Evolutionary conservation across 2,888 invertebrate genomes (phyloP).

Genomic region (Trichopoda pennipes): DNA sequence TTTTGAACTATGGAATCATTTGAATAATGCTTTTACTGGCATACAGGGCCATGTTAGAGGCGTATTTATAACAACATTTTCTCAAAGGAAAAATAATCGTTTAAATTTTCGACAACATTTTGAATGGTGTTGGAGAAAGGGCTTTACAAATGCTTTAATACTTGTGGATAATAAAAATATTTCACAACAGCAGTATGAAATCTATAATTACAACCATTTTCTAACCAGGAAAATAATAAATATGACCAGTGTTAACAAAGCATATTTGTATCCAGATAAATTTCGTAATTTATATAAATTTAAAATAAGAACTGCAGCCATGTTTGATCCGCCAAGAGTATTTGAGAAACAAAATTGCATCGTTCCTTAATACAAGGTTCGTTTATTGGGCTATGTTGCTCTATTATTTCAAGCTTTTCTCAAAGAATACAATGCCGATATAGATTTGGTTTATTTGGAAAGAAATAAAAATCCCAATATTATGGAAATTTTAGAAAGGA

Average conservation of each 20-base stretch:
- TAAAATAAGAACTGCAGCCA: slow-evolving; percentile 67
- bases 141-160: slow-evolving; percentile 70
- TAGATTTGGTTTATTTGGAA: slow-evolving; percentile 59
- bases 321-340: slow-evolving; percentile 72
- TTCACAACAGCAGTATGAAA: slow-evolving; percentile 14
- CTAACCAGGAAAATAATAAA: slow-evolving; percentile 52
- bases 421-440: slow-evolving; percentile 69
- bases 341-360: slow-evolving; percentile 54
- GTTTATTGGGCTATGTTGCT: slow-evolving; percentile 71
- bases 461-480: slow-evolving; percentile 69
- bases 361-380: slow-evolving; percentile 3
- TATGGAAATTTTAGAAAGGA: slow-evolving; percentile 62
- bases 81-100: neutral
- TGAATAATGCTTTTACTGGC: slow-evolving; percentile 69
- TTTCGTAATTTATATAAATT: slow-evolving; percentile 70
- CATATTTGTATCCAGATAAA: slow-evolving; percentile 58
- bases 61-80: slow-evolving; percentile 65
- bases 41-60: slow-evolving; percentile 70
- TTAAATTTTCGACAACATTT: slow-evolving; percentile 68
- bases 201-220: slow-evolving; percentile 71
- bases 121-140: slow-evolving; percentile 73
- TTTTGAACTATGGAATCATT: slow-evolving; percentile 68
- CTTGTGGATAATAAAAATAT: slow-evolving; percentile 58
- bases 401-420: slow-evolving; percentile 69
- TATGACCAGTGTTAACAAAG: neutral